Conservation (phyloP, 2,888 invertebrate species). For the Mythimna ferrago region DNA sequence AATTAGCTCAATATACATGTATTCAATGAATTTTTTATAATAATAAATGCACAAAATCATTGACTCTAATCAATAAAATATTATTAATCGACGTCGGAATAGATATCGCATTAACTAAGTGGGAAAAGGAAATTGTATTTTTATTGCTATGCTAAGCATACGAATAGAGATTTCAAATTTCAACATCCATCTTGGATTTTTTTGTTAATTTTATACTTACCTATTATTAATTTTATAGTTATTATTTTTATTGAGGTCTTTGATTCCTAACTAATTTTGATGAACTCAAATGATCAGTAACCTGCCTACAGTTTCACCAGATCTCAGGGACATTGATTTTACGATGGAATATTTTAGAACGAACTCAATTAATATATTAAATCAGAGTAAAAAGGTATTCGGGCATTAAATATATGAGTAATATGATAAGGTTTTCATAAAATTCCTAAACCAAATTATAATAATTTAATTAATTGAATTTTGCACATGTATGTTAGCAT, state of each 20-base stretch:
- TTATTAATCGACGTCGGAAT: conserved; percentile 73
- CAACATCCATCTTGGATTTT: conserved; percentile 55
- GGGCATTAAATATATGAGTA: background rate
- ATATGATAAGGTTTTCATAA: too few relatives aligned
- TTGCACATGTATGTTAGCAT: too few relatives aligned
- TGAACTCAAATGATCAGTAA: conserved; percentile 29
- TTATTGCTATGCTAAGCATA: conserved; percentile 69
- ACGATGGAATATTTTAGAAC: conserved; percentile 35
- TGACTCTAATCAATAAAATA: conserved; percentile 81
- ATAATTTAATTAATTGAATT: background rate
- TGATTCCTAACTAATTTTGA: conserved; percentile 56
- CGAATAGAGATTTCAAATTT: conserved; percentile 70
- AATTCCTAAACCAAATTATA: background rate
- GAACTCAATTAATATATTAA: background rate
- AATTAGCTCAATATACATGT: conserved; percentile 84
- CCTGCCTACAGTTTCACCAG: conserved; percentile 10
- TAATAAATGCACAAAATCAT: conserved; percentile 80
- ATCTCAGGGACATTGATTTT: conserved; percentile 41
- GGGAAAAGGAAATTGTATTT: conserved; percentile 76
- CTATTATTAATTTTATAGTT: conserved; percentile 62
- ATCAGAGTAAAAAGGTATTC: background rate
- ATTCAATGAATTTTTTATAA: conserved; percentile 77
- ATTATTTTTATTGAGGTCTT: conserved; percentile 62
- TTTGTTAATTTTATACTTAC: conserved; percentile 54
- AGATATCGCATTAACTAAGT: conserved; percentile 74